Conservation (phyloP, 1,140 invertebrate species). For the Orchestia grillus region DNA sequence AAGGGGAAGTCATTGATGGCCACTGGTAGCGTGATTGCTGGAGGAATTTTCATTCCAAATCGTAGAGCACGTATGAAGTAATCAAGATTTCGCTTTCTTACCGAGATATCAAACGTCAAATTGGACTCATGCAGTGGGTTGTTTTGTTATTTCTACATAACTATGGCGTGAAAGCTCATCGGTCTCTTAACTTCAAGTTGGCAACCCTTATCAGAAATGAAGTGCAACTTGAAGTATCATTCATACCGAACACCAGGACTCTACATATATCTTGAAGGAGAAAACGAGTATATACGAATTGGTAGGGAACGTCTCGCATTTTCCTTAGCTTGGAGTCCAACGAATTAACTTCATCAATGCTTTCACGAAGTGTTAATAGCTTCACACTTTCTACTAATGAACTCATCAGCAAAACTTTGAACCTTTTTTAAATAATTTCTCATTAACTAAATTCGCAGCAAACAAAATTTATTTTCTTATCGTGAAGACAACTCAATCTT, state of each 20-base stretch:
- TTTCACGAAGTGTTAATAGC: background rate
- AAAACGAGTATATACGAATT: too few species aligned
- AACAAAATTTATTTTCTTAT: too few species aligned
- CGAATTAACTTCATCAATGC: background rate
- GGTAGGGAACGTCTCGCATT: background rate
- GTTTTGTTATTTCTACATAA: background rate
- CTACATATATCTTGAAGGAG: background rate
- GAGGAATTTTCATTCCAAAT: background rate
- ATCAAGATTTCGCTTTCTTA: background rate
- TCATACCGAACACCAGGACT: background rate
- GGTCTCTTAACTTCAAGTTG: background rate
- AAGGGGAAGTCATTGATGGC: background rate
- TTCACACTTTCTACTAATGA: background rate
- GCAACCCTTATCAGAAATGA: background rate
- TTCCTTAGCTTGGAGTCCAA: background rate
- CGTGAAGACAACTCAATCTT: too few species aligned
- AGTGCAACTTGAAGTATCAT: background rate
- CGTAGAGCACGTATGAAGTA: background rate
- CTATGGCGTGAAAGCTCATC: background rate
- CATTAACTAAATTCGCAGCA: too few species aligned
- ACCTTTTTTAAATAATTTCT: background rate
- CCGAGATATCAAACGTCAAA: background rate
- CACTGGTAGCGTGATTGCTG: background rate
- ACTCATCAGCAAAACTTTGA: background rate
- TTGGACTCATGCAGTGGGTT: background rate